These are phyloP conservation scores for Eumaeus atala DNA, from an alignment of 1,140 invertebrate genomes.

Conservation along the genomic window DNA sequence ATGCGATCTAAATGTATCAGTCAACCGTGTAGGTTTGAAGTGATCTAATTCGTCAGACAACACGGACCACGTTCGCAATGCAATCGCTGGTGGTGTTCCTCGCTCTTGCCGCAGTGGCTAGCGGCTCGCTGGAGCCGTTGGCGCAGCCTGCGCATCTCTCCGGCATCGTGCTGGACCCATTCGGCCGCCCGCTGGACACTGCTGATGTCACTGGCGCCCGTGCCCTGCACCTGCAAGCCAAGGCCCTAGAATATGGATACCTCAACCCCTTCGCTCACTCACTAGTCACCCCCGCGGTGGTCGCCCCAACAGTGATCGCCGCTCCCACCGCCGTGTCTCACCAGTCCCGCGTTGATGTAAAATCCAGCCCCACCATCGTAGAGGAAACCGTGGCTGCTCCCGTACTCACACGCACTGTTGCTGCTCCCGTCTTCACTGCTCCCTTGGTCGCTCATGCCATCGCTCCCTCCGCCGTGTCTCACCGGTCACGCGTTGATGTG, in stretches of 20 bases:
- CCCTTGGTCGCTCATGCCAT: conserved; percentile 37
- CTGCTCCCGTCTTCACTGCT: conserved; percentile 44
- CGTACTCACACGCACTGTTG: no score
- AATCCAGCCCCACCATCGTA: conserved; percentile 39
- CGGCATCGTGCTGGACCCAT: conserved; percentile 54
- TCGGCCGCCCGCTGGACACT: conserved; percentile 51
- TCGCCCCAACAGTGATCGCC: conserved; percentile 28
- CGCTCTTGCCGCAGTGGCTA: neutral
- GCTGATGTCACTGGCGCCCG: no score
- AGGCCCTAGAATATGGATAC: neutral
- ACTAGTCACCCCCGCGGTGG: conserved; percentile 26
- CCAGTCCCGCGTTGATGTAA: conserved; percentile 50
- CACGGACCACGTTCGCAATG: conserved; percentile 50
- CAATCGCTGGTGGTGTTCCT: conserved; percentile 31
- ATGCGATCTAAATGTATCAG: conserved; percentile 37
- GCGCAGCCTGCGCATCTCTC: conserved; percentile 53
- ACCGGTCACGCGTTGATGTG: no score
- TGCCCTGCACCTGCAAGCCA: neutral
- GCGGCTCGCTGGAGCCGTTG: conserved; percentile 42
- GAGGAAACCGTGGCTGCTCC: no score
- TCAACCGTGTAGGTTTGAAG: conserved; percentile 55
- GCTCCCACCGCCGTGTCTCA: conserved; percentile 48
- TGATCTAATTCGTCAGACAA: conserved; percentile 43
- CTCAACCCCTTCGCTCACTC: conserved; percentile 18
- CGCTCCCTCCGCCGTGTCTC: conserved; percentile 46